Conservation (phyloP, 2,888 invertebrate genomes). For the Drosophila prostipennis region DNA sequence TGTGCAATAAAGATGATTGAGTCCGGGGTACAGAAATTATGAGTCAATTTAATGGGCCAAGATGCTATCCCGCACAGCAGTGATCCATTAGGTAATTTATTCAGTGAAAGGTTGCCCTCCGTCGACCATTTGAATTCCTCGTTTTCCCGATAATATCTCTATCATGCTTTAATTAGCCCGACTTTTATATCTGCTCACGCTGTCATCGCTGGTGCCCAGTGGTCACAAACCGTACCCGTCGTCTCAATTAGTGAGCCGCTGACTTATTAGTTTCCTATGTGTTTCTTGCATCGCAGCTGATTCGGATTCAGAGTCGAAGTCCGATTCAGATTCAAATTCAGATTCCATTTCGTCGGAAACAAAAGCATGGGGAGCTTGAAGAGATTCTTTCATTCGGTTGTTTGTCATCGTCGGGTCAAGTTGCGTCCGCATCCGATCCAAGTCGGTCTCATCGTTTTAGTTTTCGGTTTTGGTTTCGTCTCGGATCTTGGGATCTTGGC, state of each 20-base stretch:
- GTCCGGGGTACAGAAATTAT: background rate
- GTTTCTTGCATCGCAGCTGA: conserved; percentile 19
- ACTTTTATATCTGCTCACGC: conserved; percentile 28
- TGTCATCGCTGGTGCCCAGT: conserved; percentile 19
- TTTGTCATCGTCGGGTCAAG: conserved; percentile 61
- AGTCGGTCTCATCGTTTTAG: conserved; percentile 13
- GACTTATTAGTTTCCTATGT: conserved; percentile 48
- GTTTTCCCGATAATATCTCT: conserved; percentile 1
- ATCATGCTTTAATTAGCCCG: conserved; percentile 22
- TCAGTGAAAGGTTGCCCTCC: conserved; percentile 21
- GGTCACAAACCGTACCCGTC: conserved; percentile 10
- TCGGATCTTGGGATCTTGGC: conserved; percentile 14
- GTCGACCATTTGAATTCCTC: conserved; percentile 9
- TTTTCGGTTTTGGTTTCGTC: conserved; percentile 8
- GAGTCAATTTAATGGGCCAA: background rate
- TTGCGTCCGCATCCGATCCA: conserved; percentile 30
- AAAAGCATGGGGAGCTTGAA: conserved; percentile 58
- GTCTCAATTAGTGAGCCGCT: conserved; percentile 56
- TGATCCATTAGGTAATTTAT: conserved; percentile 1
- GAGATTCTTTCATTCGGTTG: conserved; percentile 70
- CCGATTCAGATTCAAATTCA: conserved; percentile 23
- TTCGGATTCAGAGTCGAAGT: conserved; percentile 1
- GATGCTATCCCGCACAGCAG: background rate
- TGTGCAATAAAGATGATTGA: background rate
- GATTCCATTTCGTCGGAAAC: conserved; percentile 36